Evolutionary conservation across 2,113 vertebrate species (phyloP), one percentile per base, ranked within the genome.

Genomic region (Chaenogobius annularis): DNA sequence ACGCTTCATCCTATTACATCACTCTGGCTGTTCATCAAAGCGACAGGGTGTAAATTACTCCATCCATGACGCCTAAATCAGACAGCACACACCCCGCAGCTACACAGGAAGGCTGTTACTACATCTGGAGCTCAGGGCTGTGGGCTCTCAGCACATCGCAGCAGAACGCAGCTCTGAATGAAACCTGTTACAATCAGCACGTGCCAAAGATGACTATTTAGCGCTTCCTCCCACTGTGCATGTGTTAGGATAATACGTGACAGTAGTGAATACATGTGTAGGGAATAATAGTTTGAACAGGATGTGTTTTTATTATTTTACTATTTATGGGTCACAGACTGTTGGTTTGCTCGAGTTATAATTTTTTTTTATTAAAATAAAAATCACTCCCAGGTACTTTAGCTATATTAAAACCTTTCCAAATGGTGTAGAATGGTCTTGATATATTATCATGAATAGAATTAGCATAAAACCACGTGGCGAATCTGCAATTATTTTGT

Each of bases 51-150:
- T 81, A 88, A 89, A 89, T 89, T 79, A 85, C 83, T 80, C 84
- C 69, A 78, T 85, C 84, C 81, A 26, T 88, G 89, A 89, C 86
- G 86, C 88, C 88, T 85, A 88, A 90, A 89, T 90, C 88, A 86
- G 77, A 74, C 46, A 17, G 78, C 66, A 77, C 62, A 62, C 77
- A 75, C 83, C 86, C 85, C 10, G 69, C 61, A 83, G 89, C 87
- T 65, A 73, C 84, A 65, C 15, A 68, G 74, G 80, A 80, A 68
- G 73, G 85, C 78, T 88, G 86, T 75, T 85, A 75, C 81, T 74
- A 77, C 89, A 84, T 82, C 81, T 84, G 85, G 83, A 86, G 73
- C 77, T 69, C 62, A 15, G 50, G 76, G 65, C 82, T 71, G 77
- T 78, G 83, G 35, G 61, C 64, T 75, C 54, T 75, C 59, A 14